phyloP scores from a whole-genome alignment of 2,888 invertebrate species.

The Mimas tiliae region DNA sequence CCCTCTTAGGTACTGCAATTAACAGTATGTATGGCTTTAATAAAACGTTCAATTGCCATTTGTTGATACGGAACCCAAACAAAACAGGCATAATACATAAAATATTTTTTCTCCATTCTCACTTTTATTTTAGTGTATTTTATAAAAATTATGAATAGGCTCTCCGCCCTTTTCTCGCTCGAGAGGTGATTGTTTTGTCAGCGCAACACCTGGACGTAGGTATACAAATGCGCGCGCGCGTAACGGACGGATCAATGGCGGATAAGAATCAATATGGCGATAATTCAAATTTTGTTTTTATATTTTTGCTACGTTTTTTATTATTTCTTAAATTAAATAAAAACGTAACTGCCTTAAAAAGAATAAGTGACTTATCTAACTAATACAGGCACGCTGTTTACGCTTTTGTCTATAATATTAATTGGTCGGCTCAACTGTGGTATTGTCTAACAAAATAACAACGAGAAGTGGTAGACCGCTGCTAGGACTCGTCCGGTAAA shows the following conservation, averaged over 20 bases:
- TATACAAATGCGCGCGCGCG: conserved; percentile 69
- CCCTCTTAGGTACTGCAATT: not conserved
- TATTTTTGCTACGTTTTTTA: not conserved
- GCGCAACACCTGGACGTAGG: conserved; percentile 79
- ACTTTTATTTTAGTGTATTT: conserved; percentile 71
- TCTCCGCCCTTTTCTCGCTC: conserved; percentile 75
- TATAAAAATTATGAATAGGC: conserved; percentile 73
- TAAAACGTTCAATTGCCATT: not conserved
- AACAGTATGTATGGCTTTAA: not conserved
- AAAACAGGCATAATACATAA: conserved; percentile 31
- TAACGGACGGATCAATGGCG: conserved; percentile 70
- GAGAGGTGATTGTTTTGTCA: conserved; percentile 83
- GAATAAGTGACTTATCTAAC: too few relatives aligned
- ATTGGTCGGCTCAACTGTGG: not conserved
- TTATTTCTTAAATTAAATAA: not conserved
- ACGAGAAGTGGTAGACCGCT: too few relatives aligned
- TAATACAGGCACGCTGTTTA: too few relatives aligned
- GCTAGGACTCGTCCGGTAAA: too few relatives aligned
- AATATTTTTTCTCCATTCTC: conserved; percentile 59
- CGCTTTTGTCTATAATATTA: too few relatives aligned
- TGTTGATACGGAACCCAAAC: conserved; percentile 25
- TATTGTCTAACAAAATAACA: not conserved
- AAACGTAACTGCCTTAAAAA: not conserved
- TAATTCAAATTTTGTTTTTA: not conserved
- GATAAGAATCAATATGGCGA: conserved; percentile 28